A percentile compares a stretch with the other conserved stretches of the same genome.
Conservation (phyloP, 2,113 vertebrate genomes). For the Onychostoma macrolepis region DNA sequence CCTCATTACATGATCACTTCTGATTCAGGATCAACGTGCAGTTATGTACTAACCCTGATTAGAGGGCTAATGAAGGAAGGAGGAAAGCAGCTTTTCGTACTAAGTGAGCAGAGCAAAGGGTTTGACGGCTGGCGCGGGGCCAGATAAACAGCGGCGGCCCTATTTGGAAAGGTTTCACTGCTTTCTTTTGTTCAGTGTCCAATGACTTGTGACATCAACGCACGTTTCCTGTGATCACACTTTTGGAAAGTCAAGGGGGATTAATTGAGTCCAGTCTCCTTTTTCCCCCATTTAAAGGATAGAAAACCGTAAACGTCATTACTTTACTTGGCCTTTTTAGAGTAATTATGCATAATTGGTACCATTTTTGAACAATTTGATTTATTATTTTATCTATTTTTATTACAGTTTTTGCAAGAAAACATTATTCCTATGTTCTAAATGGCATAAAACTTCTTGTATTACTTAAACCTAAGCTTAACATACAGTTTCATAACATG, state of each 20-base stretch:
- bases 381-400: constrained; percentile 26
- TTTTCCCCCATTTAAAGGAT: not conserved
- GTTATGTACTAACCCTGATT: constrained; percentile 51
- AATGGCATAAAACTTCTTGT: not conserved
- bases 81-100: constrained; percentile 54
- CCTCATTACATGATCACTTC: constrained; percentile 48
- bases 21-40: constrained; percentile 41
- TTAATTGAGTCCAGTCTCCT: constrained; percentile 38
- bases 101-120: constrained; percentile 42
- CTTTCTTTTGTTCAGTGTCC: constrained; percentile 48
- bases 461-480: not conserved
- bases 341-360: not conserved
- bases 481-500: not conserved
- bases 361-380: not conserved
- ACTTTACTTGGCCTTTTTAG: not conserved
- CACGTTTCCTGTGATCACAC: constrained; percentile 47
- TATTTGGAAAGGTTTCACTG: constrained; percentile 39
- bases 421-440: not conserved
- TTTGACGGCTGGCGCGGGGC: constrained; percentile 43
- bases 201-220: constrained; percentile 43
- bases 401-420: not conserved
- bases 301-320: constrained; percentile 10
- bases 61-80: constrained; percentile 53
- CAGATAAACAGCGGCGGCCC: constrained; percentile 39
- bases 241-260: constrained; percentile 30